Conservation (phyloP, 2,797 vertebrate species). For the Tadarida brasiliensis region DNA sequence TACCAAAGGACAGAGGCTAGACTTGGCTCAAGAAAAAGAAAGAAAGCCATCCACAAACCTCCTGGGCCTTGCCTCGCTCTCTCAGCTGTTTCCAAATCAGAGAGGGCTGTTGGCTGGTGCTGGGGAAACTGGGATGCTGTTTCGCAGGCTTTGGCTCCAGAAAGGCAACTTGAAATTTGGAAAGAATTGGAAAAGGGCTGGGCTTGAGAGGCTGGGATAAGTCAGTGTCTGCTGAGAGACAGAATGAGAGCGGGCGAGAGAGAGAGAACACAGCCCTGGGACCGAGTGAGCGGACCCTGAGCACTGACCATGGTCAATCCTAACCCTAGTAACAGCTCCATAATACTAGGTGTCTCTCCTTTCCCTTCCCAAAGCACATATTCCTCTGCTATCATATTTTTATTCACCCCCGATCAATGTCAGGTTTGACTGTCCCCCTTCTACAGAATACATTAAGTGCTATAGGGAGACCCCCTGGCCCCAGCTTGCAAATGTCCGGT, state of each 20-base stretch:
- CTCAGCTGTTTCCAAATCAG: not conserved
- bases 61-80: not conserved
- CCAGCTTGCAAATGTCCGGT: rapidly evolving
- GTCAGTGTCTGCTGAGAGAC: not conserved
- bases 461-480: rapidly evolving
- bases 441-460: not conserved
- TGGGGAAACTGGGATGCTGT: not conserved
- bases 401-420: not conserved
- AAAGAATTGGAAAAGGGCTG: not conserved
- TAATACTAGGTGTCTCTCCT: not conserved
- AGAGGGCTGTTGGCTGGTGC: not conserved
- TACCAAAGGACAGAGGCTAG: not conserved
- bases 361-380: not conserved
- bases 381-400: not conserved
- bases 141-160: not conserved
- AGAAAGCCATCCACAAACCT: not conserved
- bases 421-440: not conserved
- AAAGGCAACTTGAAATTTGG: not conserved
- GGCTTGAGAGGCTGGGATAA: not conserved
- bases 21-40: not conserved
- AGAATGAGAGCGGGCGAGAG: not conserved
- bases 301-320: not conserved
- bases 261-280: not conserved
- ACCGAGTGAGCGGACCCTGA: not conserved
- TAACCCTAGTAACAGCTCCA: not conserved